These are phyloP conservation scores for Nycticorax nycticorax DNA, from an alignment of 2,113 vertebrate species.

Conservation along the genomic window DNA sequence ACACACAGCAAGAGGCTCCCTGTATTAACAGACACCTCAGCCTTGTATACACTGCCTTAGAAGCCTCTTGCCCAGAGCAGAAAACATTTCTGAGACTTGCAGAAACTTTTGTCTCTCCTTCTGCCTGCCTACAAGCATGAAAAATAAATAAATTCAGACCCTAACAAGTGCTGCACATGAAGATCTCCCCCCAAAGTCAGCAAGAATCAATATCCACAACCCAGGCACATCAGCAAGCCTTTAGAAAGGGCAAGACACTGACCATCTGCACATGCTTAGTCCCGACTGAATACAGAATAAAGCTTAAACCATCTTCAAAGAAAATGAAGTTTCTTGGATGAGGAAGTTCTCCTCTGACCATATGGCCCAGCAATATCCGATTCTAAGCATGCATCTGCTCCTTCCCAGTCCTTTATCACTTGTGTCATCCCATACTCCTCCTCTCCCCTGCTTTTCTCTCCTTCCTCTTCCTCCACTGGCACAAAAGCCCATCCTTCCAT, in stretches of 20 bases:
- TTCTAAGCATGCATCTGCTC: not conserved
- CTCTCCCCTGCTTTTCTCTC: not conserved
- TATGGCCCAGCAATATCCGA: not conserved
- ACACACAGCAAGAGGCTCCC: not conserved
- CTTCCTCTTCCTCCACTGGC: not conserved
- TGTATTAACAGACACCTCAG: not conserved
- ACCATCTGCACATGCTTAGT: not conserved
- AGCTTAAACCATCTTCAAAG: not conserved
- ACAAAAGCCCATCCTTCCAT: not conserved
- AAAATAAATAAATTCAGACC: not conserved
- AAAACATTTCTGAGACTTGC: not conserved
- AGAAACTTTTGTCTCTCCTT: not conserved
- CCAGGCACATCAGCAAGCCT: not conserved
- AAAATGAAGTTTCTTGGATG: not conserved
- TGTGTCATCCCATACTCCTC: not conserved
- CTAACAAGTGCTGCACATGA: not conserved
- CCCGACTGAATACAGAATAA: not conserved
- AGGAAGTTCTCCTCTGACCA: not conserved
- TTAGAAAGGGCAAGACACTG: not conserved
- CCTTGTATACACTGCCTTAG: not conserved
- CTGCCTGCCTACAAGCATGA: not conserved
- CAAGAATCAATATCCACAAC: not conserved
- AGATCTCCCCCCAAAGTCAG: not conserved
- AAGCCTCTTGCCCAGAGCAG: not conserved
- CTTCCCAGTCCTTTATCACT: not conserved